Conservation (phyloP, 2,113 vertebrate species). For the Pseudonaja textilis region DNA sequence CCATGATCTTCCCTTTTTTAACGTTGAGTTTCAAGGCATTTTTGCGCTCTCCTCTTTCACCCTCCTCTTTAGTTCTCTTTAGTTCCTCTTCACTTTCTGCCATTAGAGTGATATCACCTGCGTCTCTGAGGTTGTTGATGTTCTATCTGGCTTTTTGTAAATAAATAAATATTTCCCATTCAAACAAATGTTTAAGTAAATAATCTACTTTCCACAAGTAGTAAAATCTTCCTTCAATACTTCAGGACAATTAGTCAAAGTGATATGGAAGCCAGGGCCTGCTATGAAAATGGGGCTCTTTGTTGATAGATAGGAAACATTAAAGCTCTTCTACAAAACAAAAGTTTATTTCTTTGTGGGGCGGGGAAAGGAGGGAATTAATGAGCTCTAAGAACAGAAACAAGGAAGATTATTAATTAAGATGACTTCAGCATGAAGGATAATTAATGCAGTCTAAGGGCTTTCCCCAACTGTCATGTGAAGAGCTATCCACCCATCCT, state of each 20-base stretch:
- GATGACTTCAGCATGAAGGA: slow-evolving; percentile 35
- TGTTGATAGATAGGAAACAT: neutral
- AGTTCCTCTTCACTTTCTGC: neutral
- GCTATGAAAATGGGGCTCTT: neutral
- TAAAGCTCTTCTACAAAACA: neutral
- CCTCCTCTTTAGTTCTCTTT: neutral
- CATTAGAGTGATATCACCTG: neutral
- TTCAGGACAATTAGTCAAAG: neutral
- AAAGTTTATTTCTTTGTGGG: neutral
- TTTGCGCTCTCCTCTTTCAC: neutral
- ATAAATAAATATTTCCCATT: neutral
- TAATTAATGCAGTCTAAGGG: neutral
- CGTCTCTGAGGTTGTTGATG: neutral
- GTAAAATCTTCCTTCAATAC: neutral
- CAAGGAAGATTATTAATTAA: slow-evolving; percentile 24
- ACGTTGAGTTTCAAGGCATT: neutral
- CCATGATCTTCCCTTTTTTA: neutral
- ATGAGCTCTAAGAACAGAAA: slow-evolving; percentile 31
- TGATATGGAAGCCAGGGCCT: neutral
- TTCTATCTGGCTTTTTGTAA: neutral
- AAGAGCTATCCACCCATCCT: neutral
- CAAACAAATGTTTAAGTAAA: neutral
- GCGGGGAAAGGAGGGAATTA: neutral
- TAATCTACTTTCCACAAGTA: neutral
- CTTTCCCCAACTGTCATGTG: neutral